Conservation (phyloP, 2,888 invertebrate genomes). For the Melangyna quadrimaculata region DNA sequence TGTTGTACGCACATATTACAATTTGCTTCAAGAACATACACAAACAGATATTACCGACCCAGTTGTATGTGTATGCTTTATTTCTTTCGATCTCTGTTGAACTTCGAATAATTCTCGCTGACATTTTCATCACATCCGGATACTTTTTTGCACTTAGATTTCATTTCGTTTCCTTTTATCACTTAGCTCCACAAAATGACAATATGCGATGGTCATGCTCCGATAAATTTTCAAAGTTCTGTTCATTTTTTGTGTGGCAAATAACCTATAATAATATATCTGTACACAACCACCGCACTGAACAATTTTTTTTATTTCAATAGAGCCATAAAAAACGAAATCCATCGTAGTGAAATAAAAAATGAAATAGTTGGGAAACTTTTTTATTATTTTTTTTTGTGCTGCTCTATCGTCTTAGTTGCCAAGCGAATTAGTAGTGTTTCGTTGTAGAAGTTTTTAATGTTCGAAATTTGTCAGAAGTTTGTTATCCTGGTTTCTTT, state of each 20-base stretch:
- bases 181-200: constrained; percentile 25
- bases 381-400: background rate
- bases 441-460: constrained; percentile 44
- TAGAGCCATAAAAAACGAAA: constrained; percentile 4
- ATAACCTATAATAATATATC: background rate
- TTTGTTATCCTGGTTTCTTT: constrained; percentile 33
- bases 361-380: constrained; percentile 23
- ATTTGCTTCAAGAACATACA: too few species aligned
- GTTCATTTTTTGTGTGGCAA: constrained; percentile 4
- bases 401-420: constrained; percentile 2
- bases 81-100: background rate
- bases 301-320: background rate
- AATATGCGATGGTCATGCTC: constrained; percentile 31
- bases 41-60: too few species aligned
- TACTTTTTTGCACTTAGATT: background rate
- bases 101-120: constrained; percentile 1
- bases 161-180: constrained; percentile 29
- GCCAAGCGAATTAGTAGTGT: constrained; percentile 39
- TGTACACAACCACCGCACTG: background rate
- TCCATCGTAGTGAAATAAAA: constrained; percentile 22
- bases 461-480: constrained; percentile 50
- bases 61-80: background rate
- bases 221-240: constrained; percentile 24
- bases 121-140: constrained; percentile 23
- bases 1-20: too few species aligned